Evolutionary conservation across 2,797 vertebrate species (phyloP).

Genomic region (Pipistrellus nathusii): DNA sequence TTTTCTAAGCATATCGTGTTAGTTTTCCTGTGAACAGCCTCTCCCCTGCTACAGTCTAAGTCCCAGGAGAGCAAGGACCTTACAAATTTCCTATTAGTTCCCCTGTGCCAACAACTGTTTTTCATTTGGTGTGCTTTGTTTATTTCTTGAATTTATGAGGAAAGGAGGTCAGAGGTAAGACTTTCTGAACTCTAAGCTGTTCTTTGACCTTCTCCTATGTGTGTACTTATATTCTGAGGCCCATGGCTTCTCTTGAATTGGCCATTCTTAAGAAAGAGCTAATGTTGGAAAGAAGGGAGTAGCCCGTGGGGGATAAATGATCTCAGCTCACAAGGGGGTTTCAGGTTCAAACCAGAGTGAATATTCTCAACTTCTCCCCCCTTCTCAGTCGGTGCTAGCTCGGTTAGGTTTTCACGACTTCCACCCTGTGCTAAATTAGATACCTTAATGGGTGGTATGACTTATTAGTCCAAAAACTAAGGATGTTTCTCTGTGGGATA

Average conservation of each 20-base stretch:
- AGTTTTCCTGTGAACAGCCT: not conserved
- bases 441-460: constrained; percentile 75
- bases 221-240: not conserved
- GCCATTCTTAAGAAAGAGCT: not conserved
- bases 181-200: not conserved
- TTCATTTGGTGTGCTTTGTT: not conserved
- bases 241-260: not conserved
- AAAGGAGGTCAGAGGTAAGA: not conserved
- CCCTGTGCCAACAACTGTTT: not conserved
- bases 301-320: not conserved
- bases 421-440: constrained; percentile 74
- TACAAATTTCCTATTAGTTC: constrained; percentile 1
- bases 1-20: not conserved
- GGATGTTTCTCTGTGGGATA: constrained; percentile 75
- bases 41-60: not conserved
- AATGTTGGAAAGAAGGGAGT: not conserved
- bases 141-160: not conserved
- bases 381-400: not conserved
- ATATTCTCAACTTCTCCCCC: not conserved
- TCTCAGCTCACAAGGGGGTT: not conserved
- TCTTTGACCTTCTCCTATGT: not conserved
- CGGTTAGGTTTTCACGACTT: constrained; percentile 64
- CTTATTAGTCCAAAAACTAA: constrained; percentile 81
- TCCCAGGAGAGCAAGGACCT: not conserved
- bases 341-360: constrained; percentile 17